Evolutionary conservation across 2,113 vertebrate genomes (phyloP).

Genomic region (Prionailurus viverrinus): DNA sequence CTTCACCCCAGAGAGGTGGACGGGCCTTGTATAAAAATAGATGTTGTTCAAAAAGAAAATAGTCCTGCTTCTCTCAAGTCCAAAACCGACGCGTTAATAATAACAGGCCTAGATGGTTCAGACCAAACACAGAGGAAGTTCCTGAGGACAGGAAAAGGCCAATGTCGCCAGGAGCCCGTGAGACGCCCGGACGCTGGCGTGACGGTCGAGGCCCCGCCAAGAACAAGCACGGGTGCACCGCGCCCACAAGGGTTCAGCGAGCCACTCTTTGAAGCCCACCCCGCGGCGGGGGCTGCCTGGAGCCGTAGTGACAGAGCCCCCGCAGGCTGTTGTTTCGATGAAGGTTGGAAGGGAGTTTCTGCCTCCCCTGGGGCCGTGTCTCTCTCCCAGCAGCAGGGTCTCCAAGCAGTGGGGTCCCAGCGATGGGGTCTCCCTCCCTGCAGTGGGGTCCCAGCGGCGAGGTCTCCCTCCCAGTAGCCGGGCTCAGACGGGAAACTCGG

Average conservation of each 20-base stretch:
- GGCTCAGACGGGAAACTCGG: fast-evolving
- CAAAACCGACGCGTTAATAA: neutral
- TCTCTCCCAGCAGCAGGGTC: no score
- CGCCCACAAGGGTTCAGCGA: fast-evolving
- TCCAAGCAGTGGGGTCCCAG: no score
- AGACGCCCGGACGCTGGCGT: neutral
- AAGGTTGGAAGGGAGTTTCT: fast-evolving
- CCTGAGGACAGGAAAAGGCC: neutral
- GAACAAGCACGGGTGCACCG: fast-evolving
- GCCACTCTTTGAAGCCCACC: fast-evolving
- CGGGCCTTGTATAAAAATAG: neutral
- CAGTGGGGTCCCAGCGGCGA: no score
- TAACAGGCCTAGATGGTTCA: neutral
- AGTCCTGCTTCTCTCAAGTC: neutral
- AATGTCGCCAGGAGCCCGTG: neutral
- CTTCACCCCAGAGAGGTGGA: neutral
- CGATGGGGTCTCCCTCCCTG: no score
- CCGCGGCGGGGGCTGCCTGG: fast-evolving
- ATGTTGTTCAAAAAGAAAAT: neutral
- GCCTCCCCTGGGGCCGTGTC: neutral
- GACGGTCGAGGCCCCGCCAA: fast-evolving
- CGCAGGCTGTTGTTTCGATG: fast-evolving
- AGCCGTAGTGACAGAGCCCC: fast-evolving
- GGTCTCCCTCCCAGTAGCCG: neutral
- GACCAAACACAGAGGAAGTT: neutral